Conservation (phyloP, 2,113 vertebrate genomes). For the Cryptoleucopteryx plumbea region DNA sequence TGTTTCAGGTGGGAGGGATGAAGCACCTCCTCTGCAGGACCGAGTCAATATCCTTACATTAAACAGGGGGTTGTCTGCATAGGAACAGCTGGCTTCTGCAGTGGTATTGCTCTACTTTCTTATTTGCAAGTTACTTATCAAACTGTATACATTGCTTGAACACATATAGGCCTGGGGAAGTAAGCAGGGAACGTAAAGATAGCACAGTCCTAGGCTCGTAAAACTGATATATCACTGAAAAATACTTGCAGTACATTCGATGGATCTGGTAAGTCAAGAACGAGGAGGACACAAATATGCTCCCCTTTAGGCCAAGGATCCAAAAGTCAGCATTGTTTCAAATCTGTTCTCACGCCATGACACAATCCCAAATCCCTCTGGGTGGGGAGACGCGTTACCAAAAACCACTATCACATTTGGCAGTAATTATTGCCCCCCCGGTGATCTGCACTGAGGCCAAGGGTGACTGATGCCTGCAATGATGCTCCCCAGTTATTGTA, state of each 20-base stretch:
- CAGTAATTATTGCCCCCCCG: neutral
- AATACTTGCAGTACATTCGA: rapidly evolving
- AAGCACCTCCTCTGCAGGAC: neutral
- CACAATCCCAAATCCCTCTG: neutral
- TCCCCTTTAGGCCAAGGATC: neutral
- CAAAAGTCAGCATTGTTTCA: neutral
- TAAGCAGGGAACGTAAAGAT: neutral
- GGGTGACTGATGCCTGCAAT: neutral
- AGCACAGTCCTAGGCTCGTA: neutral
- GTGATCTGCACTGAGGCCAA: neutral
- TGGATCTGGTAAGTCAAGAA: neutral
- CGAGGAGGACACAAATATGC: neutral
- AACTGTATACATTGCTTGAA: no score
- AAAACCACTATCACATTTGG: neutral
- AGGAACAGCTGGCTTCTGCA: neutral
- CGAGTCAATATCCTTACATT: rapidly evolving
- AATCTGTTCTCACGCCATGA: neutral
- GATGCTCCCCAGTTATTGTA: neutral
- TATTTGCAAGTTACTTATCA: neutral
- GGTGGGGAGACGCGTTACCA: neutral
- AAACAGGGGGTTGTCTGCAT: no score
- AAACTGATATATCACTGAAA: neutral
- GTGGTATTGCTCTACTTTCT: neutral
- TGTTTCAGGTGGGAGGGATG: neutral
- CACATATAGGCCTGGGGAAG: neutral